Evolutionary conservation across 2,888 invertebrate genomes (phyloP).

Genomic region (Cactoblastis cactorum): DNA sequence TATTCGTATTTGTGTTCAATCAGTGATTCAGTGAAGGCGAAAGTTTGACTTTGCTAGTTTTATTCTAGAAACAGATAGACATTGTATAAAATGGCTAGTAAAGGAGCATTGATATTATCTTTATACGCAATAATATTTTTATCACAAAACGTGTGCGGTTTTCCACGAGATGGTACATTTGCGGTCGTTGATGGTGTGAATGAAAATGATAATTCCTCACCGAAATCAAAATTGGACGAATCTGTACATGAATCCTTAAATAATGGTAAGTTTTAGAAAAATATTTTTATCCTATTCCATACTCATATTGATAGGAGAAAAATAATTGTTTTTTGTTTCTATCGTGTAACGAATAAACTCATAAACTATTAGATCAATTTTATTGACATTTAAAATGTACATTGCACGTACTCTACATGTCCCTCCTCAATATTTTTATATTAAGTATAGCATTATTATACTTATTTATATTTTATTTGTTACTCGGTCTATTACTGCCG

Average conservation of each 20-base stretch:
- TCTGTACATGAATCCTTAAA: neutral
- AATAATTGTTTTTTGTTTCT: no score
- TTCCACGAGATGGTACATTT: slow-evolving; percentile 15
- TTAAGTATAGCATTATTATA: no score
- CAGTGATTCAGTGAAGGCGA: neutral
- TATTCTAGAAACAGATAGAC: neutral
- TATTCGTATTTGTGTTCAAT: neutral
- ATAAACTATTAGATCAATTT: no score
- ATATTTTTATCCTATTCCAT: neutral
- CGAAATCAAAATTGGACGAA: neutral
- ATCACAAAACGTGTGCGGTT: slow-evolving; percentile 4
- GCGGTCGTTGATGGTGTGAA: slow-evolving; percentile 24
- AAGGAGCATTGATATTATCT: neutral
- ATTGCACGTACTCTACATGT: no score
- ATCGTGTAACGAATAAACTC: no score
- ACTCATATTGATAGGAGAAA: no score
- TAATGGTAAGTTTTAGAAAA: neutral
- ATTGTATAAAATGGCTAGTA: slow-evolving; percentile 1
- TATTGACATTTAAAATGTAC: no score
- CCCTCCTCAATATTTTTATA: no score
- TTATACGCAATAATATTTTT: neutral
- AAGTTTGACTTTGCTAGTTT: neutral
- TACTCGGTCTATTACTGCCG: no score
- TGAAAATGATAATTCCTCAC: slow-evolving; percentile 7
- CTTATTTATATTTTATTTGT: no score